phyloP scores from a whole-genome alignment of 2,888 invertebrate species.

The Oligia strigilis region DNA sequence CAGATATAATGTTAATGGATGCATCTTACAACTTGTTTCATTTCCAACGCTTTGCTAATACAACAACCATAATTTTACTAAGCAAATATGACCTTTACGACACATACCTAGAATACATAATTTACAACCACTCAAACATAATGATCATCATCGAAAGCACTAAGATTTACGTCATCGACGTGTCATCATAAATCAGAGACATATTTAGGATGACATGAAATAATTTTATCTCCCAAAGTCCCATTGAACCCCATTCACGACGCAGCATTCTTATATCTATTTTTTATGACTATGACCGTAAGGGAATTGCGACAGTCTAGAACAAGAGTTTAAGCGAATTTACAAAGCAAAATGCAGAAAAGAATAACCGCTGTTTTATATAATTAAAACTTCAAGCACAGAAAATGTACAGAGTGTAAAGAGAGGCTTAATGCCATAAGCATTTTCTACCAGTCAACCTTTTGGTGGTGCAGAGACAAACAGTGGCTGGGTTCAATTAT shows the following conservation, averaged over 20 bases:
- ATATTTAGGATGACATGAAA: conserved; percentile 70
- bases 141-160: conserved; percentile 40
- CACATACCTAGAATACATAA: neutral
- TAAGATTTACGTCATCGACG: conserved; percentile 52
- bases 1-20: too few relatives aligned
- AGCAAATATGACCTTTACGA: neutral
- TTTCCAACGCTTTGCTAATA: neutral
- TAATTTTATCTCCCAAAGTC: conserved; percentile 68
- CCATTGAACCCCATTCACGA: conserved; percentile 68
- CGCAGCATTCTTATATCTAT: conserved; percentile 76
- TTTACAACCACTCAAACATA: conserved; percentile 36
- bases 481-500: too few relatives aligned
- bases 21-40: neutral
- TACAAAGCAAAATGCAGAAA: neutral
- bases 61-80: neutral
- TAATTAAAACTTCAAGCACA: too few relatives aligned
- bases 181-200: conserved; percentile 64
- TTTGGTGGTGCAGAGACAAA: too few relatives aligned
- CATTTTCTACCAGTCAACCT: too few relatives aligned
- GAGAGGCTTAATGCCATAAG: too few relatives aligned
- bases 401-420: too few relatives aligned
- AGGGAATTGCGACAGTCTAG: conserved; percentile 42
- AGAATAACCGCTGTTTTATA: neutral
- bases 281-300: conserved; percentile 74
- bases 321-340: conserved; percentile 14